Percentiles rank a stretch among this genome's conserved stretches.
Conservation (phyloP, 1,140 invertebrate species). For the Drosophila rhopaloa region DNA sequence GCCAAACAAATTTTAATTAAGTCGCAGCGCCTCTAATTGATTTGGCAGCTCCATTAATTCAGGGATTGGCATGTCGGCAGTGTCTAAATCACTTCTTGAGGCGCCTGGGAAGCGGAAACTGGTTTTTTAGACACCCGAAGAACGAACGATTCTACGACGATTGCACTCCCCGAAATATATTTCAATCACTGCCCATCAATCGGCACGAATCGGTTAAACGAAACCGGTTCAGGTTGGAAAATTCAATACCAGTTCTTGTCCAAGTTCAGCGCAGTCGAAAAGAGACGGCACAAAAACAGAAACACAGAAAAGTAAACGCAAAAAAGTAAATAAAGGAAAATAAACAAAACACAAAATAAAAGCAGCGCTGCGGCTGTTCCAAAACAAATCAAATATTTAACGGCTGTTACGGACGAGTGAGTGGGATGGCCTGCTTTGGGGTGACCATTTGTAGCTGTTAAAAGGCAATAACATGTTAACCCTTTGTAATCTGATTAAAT, state of each 20-base stretch:
- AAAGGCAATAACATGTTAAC: slow-evolving; percentile 23
- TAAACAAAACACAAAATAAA: slow-evolving; percentile 38
- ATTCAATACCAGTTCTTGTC: slow-evolving; percentile 73
- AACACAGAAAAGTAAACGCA: slow-evolving; percentile 35
- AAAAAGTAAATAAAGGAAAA: slow-evolving; percentile 32
- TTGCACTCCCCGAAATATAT: slow-evolving; percentile 24
- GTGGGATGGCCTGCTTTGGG: slow-evolving; percentile 4
- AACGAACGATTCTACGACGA: slow-evolving; percentile 18
- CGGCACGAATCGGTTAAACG: slow-evolving; percentile 26
- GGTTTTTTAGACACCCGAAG: slow-evolving; percentile 31
- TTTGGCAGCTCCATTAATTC: slow-evolving; percentile 43
- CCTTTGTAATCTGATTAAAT: not conserved
- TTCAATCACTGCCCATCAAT: slow-evolving; percentile 36
- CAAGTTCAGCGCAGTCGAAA: slow-evolving; percentile 65
- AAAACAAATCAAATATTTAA: slow-evolving; percentile 34
- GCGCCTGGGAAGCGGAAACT: slow-evolving; percentile 51
- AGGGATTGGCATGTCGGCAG: slow-evolving; percentile 19
- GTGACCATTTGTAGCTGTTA: slow-evolving; percentile 37
- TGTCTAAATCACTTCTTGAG: slow-evolving; percentile 39
- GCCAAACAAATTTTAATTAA: slow-evolving; percentile 79
- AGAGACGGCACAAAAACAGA: slow-evolving; percentile 60
- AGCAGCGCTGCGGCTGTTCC: slow-evolving; percentile 19
- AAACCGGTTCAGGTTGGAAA: slow-evolving; percentile 27
- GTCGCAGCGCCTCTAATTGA: slow-evolving; percentile 72
- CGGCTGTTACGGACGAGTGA: slow-evolving; percentile 17